Evolutionary conservation across 1,140 invertebrate species (phyloP).

Genomic region (Euschistus heros): DNA sequence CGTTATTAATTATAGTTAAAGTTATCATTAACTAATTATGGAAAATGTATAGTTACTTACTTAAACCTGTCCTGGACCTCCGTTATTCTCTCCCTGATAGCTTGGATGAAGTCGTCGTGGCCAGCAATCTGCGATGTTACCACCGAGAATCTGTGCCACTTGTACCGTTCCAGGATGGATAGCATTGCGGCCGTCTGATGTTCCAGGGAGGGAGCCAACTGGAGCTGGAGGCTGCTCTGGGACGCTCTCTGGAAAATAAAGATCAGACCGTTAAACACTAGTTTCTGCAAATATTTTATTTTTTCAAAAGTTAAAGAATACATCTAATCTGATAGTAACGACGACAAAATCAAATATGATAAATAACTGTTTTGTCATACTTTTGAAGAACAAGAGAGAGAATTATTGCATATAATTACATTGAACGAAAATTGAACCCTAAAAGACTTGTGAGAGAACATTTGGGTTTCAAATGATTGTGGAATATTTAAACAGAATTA

Average conservation of each 20-base stretch:
- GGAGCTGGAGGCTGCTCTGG: conserved; percentile 72
- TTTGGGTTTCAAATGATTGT: too few relatives aligned
- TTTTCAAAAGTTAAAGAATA: neutral
- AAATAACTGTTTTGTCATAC: too few relatives aligned
- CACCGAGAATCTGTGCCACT: conserved; percentile 92
- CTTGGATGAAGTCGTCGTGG: conserved; percentile 88
- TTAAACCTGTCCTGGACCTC: conserved; percentile 79
- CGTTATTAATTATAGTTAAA: too few relatives aligned
- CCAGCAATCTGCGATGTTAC: conserved; percentile 88
- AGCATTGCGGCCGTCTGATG: conserved; percentile 90
- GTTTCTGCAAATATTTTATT: conserved; percentile 1
- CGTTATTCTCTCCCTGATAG: conserved; percentile 72
- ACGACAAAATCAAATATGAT: too few relatives aligned
- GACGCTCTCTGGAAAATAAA: conserved; percentile 52
- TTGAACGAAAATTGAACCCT: too few relatives aligned
- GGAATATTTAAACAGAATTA: too few relatives aligned
- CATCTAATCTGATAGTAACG: too few relatives aligned
- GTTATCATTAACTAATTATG: too few relatives aligned
- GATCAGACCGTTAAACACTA: conserved; percentile 8
- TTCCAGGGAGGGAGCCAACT: conserved; percentile 84
- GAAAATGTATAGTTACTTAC: conserved; percentile 34
- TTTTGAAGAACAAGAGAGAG: too few relatives aligned
- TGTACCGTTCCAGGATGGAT: conserved; percentile 83
- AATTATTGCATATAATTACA: too few relatives aligned
- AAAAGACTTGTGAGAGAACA: too few relatives aligned